These are phyloP conservation scores for Osmerus mordax DNA, from an alignment of 2,113 vertebrate species.

Conservation along the genomic window DNA sequence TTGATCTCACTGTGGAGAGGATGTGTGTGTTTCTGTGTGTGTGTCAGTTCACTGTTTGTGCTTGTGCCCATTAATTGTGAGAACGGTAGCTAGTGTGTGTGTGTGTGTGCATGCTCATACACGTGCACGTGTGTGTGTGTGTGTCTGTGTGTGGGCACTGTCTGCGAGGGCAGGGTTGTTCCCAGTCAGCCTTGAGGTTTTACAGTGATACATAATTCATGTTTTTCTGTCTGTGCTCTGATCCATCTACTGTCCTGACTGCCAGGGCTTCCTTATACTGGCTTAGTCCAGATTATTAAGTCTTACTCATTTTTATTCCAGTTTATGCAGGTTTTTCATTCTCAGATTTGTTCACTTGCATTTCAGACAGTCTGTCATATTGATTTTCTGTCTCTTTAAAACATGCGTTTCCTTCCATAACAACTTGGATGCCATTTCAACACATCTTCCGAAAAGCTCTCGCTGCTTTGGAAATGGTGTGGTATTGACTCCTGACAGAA, in stretches of 20 bases:
- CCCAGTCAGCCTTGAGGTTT: conserved; percentile 53
- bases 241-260: conserved; percentile 70
- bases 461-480: conserved; percentile 50
- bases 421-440: conserved; percentile 49
- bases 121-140: conserved; percentile 2
- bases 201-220: conserved; percentile 72
- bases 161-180: conserved; percentile 12
- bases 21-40: background rate
- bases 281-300: conserved; percentile 75
- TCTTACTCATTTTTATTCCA: conserved; percentile 70
- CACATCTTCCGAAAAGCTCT: conserved; percentile 46
- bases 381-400: conserved; percentile 61
- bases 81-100: conserved; percentile 3
- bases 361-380: conserved; percentile 63
- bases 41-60: conserved; percentile 4
- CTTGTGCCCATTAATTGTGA: background rate
- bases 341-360: conserved; percentile 59
- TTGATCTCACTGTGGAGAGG: conserved; percentile 19
- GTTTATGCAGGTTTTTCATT: conserved; percentile 63
- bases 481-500: conserved; percentile 44
- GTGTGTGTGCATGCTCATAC: conserved; percentile 1
- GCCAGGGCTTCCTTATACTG: conserved; percentile 63
- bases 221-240: conserved; percentile 59
- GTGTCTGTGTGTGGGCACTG: background rate
- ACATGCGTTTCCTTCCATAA: conserved; percentile 64